Base-by-base conservation (phyloP, 2,797 vertebrate species). In the Melopsittacus undulatus region DNA sequence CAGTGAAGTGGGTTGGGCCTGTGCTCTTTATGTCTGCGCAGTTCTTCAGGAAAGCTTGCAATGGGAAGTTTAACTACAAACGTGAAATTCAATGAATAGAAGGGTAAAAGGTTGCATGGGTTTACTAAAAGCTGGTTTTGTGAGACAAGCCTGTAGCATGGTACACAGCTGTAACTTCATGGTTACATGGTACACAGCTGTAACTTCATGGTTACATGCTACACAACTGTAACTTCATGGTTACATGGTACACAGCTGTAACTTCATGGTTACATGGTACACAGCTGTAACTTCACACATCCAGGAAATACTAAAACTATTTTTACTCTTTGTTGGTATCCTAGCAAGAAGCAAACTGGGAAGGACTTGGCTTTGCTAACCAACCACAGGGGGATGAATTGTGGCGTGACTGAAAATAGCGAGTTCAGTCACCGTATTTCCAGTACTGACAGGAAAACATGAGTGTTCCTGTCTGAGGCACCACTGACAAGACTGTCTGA, bases 381-480 rank as follows among this genome's bases (percentile, higher is more conserved):
- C 14, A 70, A 0, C 15, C 3, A 2, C 40, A 17, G 34, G 11
- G 46, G 40, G 62, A 48, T 0, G 20, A 43, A 22, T 45, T 1
- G 8, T 14, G 34, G 72, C 2, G 0, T 57, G 92, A 83, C 79
- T n/a, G 85, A 43, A 40, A 70, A 52, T 5, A 27, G 4, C 4
- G 45, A 57, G 40, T 4, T 42, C 43, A 52, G 49, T 16, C 73
- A 30, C 1, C 21, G 36, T 27, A 72, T 68, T 87, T 86, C 73
- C 82, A 72, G 23, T 1, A 26, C 59, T 0, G 38, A 14, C 36
- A 34, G 85, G 83, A 45, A 78, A 92, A 40, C 16, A 3, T 8
- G 0, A 30, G 32, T 2, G 36, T 3, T 42, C 40, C 43, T 2
- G 32, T 17, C 8, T 40, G 46, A 57, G 43, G 38, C 62, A 59